A percentile compares a stretch with the other conserved stretches of the same genome.
phyloP scores from a whole-genome alignment of 2,113 vertebrate genomes.

The Micronycteris hirsuta region DNA sequence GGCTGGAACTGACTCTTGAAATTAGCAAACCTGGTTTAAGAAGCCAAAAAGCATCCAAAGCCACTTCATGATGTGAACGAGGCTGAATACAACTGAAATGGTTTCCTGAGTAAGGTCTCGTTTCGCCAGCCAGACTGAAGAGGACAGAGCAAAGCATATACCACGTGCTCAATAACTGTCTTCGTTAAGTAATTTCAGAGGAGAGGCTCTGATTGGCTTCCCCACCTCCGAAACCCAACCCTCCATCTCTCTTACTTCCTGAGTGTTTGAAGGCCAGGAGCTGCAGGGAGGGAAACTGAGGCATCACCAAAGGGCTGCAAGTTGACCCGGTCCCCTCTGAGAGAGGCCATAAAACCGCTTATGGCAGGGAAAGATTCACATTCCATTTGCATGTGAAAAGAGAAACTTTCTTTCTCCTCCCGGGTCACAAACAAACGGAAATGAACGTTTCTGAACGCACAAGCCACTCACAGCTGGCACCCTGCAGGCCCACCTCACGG shows the following conservation, averaged over 20 bases:
- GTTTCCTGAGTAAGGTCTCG: neutral
- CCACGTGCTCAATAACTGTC: neutral
- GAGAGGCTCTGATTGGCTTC: neutral
- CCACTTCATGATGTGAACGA: neutral
- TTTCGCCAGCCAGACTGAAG: neutral
- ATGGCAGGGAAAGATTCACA: neutral
- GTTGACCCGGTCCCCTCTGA: neutral
- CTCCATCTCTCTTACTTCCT: neutral
- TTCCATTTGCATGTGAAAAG: neutral
- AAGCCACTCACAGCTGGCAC: neutral
- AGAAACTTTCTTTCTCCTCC: neutral
- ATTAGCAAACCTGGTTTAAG: neutral
- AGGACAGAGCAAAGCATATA: neutral
- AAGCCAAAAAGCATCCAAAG: neutral
- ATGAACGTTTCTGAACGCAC: neutral
- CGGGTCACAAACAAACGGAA: neutral
- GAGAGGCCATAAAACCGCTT: constrained; percentile 8
- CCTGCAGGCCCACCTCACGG: neutral
- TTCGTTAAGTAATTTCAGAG: neutral
- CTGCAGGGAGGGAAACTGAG: neutral
- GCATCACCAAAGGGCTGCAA: neutral
- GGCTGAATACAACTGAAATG: neutral
- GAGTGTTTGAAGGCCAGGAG: neutral
- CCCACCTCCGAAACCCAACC: neutral
- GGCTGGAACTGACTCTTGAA: neutral